Evolutionary conservation across 2,113 vertebrate species (phyloP).

Genomic region (Strix aluco): DNA sequence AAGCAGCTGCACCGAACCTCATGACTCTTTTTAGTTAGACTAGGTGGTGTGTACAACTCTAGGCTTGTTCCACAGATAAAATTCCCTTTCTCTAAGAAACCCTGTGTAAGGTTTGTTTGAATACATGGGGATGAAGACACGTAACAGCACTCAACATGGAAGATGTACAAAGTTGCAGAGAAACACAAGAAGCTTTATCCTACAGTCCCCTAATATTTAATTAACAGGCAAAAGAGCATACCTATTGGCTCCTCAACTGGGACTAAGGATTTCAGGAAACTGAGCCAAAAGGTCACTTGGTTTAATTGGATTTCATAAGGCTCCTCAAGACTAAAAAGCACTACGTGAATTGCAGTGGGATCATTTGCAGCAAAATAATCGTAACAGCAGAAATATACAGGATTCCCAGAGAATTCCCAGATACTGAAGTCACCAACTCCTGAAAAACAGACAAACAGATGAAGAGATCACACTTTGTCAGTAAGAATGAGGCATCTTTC

Average conservation of each 20-base stretch:
- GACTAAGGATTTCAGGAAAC: slow-evolving; percentile 90
- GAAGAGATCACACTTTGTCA: neutral
- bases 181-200: neutral
- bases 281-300: slow-evolving; percentile 97
- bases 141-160: neutral
- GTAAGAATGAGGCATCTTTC: neutral
- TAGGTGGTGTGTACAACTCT: neutral
- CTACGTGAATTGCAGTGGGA: slow-evolving; percentile 86
- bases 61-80: neutral
- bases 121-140: neutral
- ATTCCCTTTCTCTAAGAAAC: neutral
- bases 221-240: slow-evolving; percentile 45
- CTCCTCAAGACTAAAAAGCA: slow-evolving; percentile 94
- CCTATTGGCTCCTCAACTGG: slow-evolving; percentile 89
- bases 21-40: neutral
- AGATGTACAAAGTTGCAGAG: neutral
- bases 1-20: neutral
- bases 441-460: slow-evolving; percentile 51
- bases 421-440: slow-evolving; percentile 95
- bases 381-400: slow-evolving; percentile 93
- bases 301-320: slow-evolving; percentile 94
- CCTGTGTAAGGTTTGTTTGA: neutral
- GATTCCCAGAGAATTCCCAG: slow-evolving; percentile 98
- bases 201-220: neutral
- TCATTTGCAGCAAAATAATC: slow-evolving; percentile 97